Conservation (phyloP, 2,888 invertebrate genomes). For the Stictocephala bisonia region DNA sequence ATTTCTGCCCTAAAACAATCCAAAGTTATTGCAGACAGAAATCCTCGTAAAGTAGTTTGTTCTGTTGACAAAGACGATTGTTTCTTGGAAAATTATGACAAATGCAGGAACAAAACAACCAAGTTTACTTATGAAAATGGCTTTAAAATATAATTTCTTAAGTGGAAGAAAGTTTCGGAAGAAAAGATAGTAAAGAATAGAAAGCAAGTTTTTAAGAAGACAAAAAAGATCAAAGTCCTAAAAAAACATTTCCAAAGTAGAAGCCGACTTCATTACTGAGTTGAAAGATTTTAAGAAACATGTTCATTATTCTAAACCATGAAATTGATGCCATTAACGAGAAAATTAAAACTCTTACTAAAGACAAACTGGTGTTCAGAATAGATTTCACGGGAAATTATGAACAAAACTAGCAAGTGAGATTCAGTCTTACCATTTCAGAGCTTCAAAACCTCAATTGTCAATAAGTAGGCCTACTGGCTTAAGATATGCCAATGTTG, state of each 20-base stretch:
- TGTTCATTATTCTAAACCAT: background rate
- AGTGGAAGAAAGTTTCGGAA: background rate
- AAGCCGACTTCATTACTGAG: background rate
- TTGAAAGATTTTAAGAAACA: background rate
- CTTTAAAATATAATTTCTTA: background rate
- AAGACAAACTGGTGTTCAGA: background rate
- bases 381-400: background rate
- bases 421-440: background rate
- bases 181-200: background rate
- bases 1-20: background rate
- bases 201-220: background rate
- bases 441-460: background rate
- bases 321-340: background rate
- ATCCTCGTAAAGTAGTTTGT: background rate
- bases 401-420: background rate
- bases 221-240: background rate
- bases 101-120: background rate
- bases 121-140: background rate
- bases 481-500: background rate
- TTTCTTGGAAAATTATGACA: background rate
- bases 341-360: background rate
- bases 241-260: background rate
- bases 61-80: background rate
- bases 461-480: background rate
- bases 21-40: background rate